Conservation (phyloP, 2,113 vertebrate species). For the Myiagra hebetior region DNA sequence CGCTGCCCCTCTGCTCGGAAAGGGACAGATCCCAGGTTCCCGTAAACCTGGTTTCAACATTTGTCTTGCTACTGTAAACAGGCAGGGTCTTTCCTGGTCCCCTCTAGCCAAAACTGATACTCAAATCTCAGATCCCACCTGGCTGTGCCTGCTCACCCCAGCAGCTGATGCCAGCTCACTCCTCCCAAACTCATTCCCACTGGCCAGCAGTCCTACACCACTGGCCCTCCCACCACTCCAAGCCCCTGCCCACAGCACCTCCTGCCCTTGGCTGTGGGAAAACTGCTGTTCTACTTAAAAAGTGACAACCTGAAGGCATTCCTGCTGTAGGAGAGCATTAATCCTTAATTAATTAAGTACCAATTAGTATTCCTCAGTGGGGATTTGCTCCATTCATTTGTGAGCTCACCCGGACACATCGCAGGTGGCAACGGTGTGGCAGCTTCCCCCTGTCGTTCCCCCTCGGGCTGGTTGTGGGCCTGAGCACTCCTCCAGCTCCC, state of each 20-base stretch:
- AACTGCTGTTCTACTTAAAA: background rate
- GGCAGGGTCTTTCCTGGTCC: background rate
- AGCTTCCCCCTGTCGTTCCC: fast-evolving
- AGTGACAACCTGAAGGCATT: background rate
- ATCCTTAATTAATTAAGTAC: background rate
- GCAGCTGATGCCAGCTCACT: background rate
- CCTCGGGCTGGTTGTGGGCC: fast-evolving
- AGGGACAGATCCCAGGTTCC: background rate
- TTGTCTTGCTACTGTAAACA: background rate
- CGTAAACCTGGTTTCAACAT: fast-evolving
- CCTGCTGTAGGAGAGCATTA: background rate
- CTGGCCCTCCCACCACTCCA: fast-evolving
- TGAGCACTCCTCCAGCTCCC: background rate
- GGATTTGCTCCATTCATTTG: background rate
- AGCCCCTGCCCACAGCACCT: background rate
- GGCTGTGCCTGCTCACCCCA: background rate
- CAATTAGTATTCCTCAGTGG: background rate
- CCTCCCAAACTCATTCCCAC: background rate
- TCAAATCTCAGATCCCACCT: background rate
- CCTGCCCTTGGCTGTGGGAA: background rate
- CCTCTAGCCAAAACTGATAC: background rate
- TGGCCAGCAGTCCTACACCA: fast-evolving
- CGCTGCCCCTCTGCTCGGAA: background rate
- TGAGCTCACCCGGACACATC: fast-evolving
- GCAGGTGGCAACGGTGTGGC: background rate